A percentile compares a stretch with the other conserved stretches of the same genome.
Conservation (phyloP, 2,888 invertebrate species). For the Gymnoscelis rufifasciata region DNA sequence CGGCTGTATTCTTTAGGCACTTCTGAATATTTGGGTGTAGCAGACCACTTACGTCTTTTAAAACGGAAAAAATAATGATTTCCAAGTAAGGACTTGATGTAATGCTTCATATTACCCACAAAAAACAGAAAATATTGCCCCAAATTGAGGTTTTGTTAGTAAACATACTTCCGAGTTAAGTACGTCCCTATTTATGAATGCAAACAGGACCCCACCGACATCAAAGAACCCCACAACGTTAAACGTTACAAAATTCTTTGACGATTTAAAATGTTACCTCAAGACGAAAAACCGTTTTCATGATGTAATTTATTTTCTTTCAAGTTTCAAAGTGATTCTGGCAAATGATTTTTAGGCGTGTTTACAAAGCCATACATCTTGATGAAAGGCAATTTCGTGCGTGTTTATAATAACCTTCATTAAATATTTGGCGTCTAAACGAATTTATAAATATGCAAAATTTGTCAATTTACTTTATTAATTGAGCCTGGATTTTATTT, state of each 20-base stretch:
- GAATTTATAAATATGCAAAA: no score
- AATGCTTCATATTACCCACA: background rate
- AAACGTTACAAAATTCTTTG: constrained; percentile 33
- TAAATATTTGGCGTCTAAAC: no score
- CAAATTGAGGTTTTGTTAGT: background rate
- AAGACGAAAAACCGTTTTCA: constrained; percentile 29
- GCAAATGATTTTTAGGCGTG: constrained; percentile 28
- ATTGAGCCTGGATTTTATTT: no score
- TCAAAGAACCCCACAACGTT: constrained; percentile 25
- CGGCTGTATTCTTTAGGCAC: no score
- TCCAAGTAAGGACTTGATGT: no score
- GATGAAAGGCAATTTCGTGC: constrained; percentile 9
- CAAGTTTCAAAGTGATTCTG: constrained; percentile 26
- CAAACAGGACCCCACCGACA: constrained; percentile 17
- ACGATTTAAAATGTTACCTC: constrained; percentile 30
- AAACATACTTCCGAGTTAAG: background rate
- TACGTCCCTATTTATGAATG: background rate
- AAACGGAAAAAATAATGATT: no score
- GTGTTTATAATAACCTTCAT: background rate
- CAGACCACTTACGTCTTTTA: no score
- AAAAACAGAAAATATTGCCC: background rate
- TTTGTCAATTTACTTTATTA: no score
- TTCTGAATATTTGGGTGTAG: no score
- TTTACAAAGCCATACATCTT: constrained; percentile 11
- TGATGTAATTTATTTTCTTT: constrained; percentile 32